A percentile compares a stretch with the other conserved stretches of the same genome.
Conservation (phyloP, 2,888 invertebrate genomes). For the Magallana nippona region DNA sequence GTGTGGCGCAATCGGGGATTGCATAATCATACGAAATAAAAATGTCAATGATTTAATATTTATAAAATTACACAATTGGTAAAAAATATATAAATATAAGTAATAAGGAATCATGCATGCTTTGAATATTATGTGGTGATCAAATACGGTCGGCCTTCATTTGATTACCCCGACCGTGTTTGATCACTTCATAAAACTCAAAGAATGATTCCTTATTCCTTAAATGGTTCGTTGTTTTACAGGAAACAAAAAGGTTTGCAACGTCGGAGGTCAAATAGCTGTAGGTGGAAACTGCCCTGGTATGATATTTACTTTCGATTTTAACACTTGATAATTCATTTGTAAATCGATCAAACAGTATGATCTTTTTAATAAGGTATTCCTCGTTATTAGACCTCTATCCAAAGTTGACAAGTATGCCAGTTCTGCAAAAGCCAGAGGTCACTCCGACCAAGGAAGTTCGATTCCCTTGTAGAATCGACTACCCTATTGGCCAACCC, state of each 20-base stretch:
- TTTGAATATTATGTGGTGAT: no score
- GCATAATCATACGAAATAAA: no score
- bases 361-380: no score
- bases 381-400: slow-evolving; percentile 38
- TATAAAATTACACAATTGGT: no score
- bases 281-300: slow-evolving; percentile 39
- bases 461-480: slow-evolving; percentile 45
- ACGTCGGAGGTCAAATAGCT: slow-evolving; percentile 38
- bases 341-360: no score
- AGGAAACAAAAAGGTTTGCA: slow-evolving; percentile 47
- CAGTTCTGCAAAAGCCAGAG: slow-evolving; percentile 37
- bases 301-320: not conserved
- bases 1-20: no score
- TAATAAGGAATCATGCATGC: no score
- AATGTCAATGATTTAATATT: no score
- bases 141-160: no score
- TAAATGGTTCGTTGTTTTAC: not conserved
- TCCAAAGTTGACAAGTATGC: slow-evolving; percentile 46
- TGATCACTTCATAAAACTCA: not conserved
- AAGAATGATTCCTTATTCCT: not conserved
- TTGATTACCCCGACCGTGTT: no score
- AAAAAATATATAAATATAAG: no score
- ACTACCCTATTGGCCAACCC: slow-evolving; percentile 39
- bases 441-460: slow-evolving; percentile 39
- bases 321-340: not conserved